Percentiles rank a stretch among this genome's conserved stretches.
phyloP scores from a whole-genome alignment of 2,888 invertebrate species.

The Clanis bilineata region DNA sequence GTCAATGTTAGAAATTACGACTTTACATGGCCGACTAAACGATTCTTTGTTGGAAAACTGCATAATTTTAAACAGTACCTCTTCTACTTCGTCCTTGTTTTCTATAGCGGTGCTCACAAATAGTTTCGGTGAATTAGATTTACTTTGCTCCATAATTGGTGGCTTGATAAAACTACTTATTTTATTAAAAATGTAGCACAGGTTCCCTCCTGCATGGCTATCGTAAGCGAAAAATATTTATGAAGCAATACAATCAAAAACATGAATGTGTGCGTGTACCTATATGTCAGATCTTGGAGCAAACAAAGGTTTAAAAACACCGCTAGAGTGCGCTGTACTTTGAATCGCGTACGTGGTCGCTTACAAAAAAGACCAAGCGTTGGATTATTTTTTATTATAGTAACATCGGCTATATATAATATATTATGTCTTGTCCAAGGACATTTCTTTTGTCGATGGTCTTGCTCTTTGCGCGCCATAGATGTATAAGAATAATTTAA shows the following conservation, averaged over 20 bases:
- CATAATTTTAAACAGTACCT: slow-evolving; percentile 86
- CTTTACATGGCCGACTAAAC: slow-evolving; percentile 79
- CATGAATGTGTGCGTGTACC: slow-evolving; percentile 63
- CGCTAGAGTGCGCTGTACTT: slow-evolving; percentile 46
- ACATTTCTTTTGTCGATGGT: no score
- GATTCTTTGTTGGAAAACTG: slow-evolving; percentile 77
- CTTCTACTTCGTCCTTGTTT: slow-evolving; percentile 94
- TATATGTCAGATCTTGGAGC: slow-evolving; percentile 41
- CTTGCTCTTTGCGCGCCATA: no score
- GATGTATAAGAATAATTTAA: no score
- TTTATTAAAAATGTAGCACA: slow-evolving; percentile 82
- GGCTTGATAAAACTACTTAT: slow-evolving; percentile 76
- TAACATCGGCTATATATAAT: background rate
- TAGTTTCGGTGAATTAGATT: slow-evolving; percentile 86
- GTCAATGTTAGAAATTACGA: slow-evolving; percentile 67
- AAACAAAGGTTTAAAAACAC: slow-evolving; percentile 37
- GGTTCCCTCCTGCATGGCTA: slow-evolving; percentile 84
- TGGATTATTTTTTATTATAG: background rate
- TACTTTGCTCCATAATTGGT: slow-evolving; percentile 82
- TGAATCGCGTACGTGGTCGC: background rate
- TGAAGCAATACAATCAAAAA: slow-evolving; percentile 76
- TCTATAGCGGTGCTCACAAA: slow-evolving; percentile 92
- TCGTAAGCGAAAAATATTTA: slow-evolving; percentile 82
- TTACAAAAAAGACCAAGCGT: background rate
- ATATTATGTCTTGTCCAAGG: no score